Conservation (phyloP, 2,113 vertebrate genomes). For the Falcunculus frontatus region DNA sequence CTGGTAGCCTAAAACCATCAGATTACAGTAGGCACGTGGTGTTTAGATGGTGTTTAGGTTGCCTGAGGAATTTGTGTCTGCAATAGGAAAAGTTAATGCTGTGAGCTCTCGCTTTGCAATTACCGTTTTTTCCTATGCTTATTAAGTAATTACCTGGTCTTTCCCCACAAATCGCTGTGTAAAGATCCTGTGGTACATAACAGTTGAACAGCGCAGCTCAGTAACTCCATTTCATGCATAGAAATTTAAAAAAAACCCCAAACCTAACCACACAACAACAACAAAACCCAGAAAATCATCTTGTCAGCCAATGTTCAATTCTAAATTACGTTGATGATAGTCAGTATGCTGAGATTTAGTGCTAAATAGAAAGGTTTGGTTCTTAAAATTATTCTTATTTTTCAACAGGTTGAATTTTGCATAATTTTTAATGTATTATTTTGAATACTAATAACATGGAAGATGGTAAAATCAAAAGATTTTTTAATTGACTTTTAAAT, state of each 20-base stretch:
- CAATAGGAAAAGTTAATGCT: not conserved
- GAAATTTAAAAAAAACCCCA: accelerated
- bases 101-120: not conserved
- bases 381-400: not conserved
- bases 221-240: not conserved
- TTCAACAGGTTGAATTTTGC: not conserved
- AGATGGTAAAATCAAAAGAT: not conserved
- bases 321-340: not conserved
- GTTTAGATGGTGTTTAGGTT: not conserved
- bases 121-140: not conserved
- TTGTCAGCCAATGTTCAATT: not conserved
- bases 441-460: not conserved
- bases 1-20: not conserved
- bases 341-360: not conserved
- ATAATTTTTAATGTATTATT: not conserved
- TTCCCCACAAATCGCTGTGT: not conserved
- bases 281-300: not conserved
- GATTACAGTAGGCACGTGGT: not conserved
- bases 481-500: not conserved
- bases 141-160: not conserved
- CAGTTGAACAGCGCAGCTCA: not conserved
- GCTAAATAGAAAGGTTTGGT: not conserved
- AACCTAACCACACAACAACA: not conserved
- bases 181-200: not conserved
- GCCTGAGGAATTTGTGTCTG: not conserved